Base-by-base conservation (phyloP, 1,140 invertebrate species). In the Dysdera silvatica region DNA sequence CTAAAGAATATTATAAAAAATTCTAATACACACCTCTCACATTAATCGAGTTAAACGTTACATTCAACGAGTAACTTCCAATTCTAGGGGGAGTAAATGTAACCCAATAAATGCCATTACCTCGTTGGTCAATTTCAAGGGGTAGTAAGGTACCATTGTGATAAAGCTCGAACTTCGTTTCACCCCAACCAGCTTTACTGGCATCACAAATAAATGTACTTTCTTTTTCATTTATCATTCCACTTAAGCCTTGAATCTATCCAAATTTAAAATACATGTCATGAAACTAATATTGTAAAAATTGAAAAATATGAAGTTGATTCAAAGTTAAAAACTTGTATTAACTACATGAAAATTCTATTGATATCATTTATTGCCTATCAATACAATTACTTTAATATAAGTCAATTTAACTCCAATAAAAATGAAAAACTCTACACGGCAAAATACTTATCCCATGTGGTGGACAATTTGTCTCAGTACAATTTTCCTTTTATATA, bases 1-100 rank as follows among this genome's bases (percentile, higher is more conserved):
- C n/a, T n/a, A n/a, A n/a, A n/a, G n/a, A 14, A 47, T 5, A 48
- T 33, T 49, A 0, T 35, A 20, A 29, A 47, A 54, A 43, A 31
- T 40, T 26, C 2, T 51, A 28, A 26, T n/a, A 31, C 64, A n/a
- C n/a, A 62, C 94, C 93, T 80, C 90, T 89, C n/a, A 98, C 89
- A 72, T 96, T 92, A 67, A 88, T 87, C 4, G 91, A 91, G 75
- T 97, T 98, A 74, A 96, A 98, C 71, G 92, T 94, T 16, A 96
- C 84, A 72, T 95, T 93, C 32, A 97, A 83, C 52, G 88, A 82
- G 76, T 98, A 95, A 75, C 93, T 92, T 43, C 95, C 95, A 45
- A 87, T 83, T 43, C 89, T 85, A 56, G 86, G 82, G 0, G 95
- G 94, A 66, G 88, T 86, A 70, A 98, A 95, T 10, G 89, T 87